These are phyloP conservation scores for Callithrix jacchus DNA, from an alignment of 2,113 vertebrate species.

Conservation along the genomic window DNA sequence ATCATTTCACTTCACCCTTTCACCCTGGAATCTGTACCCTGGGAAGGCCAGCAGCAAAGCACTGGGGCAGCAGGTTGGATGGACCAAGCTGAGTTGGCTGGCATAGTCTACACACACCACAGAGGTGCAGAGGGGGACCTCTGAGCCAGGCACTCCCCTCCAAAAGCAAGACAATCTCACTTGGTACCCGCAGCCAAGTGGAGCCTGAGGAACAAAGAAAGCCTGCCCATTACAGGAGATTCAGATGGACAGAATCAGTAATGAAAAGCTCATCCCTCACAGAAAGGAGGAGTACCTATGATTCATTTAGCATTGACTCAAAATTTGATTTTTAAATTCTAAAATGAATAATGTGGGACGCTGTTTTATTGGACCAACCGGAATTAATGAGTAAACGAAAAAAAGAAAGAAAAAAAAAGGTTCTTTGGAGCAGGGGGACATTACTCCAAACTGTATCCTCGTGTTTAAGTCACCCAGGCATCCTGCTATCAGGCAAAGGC, in stretches of 20 bases:
- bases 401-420: not conserved
- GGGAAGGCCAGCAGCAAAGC: not conserved
- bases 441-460: conserved; percentile 36
- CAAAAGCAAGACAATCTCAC: not conserved
- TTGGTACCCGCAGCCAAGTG: not conserved
- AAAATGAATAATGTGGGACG: conserved; percentile 64
- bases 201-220: conserved; percentile 41
- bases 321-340: conserved; percentile 65
- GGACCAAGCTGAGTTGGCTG: not conserved
- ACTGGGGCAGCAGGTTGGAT: not conserved
- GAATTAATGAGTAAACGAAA: conserved; percentile 60
- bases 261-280: conserved; percentile 47
- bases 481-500: not conserved
- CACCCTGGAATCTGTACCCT: conserved; percentile 12
- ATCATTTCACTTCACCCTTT: conserved; percentile 48
- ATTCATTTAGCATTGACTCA: conserved; percentile 67
- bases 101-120: not conserved
- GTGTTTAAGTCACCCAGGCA: not conserved
- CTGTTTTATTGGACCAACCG: conserved; percentile 44
- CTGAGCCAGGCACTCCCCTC: rapidly evolving
- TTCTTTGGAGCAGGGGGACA: not conserved
- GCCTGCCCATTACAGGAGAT: not conserved
- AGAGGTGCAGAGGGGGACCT: not conserved
- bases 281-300: conserved; percentile 44
- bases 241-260: not conserved